Conservation (phyloP, 2,888 invertebrate species). For the Agrotis ipsilon region DNA sequence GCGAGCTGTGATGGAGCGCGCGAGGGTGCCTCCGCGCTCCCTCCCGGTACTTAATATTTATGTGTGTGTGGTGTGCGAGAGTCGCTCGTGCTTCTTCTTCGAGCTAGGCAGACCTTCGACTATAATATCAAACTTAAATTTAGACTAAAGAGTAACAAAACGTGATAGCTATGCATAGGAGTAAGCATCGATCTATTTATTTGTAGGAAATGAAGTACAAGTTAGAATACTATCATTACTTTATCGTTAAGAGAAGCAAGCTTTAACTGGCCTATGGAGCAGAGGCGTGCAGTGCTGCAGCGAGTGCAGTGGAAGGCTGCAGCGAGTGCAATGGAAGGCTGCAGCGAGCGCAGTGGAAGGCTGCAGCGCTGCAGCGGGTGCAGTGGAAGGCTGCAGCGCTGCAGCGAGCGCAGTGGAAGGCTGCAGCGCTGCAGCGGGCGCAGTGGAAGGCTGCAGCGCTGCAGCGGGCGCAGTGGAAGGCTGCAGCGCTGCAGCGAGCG, state of each 20-base stretch:
- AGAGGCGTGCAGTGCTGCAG: conserved; percentile 4
- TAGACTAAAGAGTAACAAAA: conserved; percentile 55
- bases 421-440: not conserved
- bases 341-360: not conserved
- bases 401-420: not conserved
- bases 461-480: conserved; percentile 11
- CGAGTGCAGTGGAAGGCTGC: not conserved
- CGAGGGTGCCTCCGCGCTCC: not conserved
- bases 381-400: not conserved
- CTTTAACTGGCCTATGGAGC: conserved; percentile 73
- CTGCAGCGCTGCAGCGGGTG: not conserved
- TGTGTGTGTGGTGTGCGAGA: conserved; percentile 28
- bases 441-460: not conserved
- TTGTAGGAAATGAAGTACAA: conserved; percentile 85
- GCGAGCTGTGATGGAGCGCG: conserved; percentile 60
- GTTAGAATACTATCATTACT: conserved; percentile 73
- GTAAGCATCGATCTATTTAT: conserved; percentile 79
- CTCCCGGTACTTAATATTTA: conserved; percentile 20
- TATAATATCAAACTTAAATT: conserved; percentile 41
- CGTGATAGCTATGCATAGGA: conserved; percentile 71
- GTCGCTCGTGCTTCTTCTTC: conserved; percentile 41
- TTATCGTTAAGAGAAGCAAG: conserved; percentile 72
- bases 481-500: not conserved
- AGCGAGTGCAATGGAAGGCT: not conserved
- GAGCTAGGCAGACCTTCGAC: conserved; percentile 38